These are phyloP conservation scores for Camponotus fellah DNA, from an alignment of 2,888 invertebrate species.

Conservation along the genomic window DNA sequence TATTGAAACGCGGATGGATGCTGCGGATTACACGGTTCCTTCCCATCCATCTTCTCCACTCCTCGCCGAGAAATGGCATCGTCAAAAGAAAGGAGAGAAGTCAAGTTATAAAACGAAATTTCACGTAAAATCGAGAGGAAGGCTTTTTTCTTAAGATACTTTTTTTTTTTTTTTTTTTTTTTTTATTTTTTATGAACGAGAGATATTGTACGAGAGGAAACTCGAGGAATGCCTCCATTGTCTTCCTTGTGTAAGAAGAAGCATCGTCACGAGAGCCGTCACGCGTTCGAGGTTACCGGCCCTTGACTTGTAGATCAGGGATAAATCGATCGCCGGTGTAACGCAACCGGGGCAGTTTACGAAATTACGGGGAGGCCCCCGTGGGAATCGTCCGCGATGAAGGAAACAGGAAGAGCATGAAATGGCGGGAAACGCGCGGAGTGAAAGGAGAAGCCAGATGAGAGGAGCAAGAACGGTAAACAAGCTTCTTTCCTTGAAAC, in stretches of 20 bases:
- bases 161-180: background rate
- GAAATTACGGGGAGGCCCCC: conserved; percentile 41
- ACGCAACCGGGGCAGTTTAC: conserved; percentile 43
- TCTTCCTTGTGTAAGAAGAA: background rate
- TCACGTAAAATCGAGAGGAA: background rate
- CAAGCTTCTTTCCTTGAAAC: conserved; percentile 66
- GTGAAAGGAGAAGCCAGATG: conserved; percentile 25
- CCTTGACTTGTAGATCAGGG: conserved; percentile 41
- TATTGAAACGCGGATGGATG: conserved; percentile 35
- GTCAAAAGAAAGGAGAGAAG: background rate
- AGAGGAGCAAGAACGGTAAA: conserved; percentile 65
- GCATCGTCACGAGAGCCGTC: background rate
- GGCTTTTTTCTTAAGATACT: background rate
- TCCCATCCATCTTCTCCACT: background rate
- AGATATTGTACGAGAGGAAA: background rate
- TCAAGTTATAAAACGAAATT: background rate
- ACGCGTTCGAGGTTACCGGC: conserved; percentile 15
- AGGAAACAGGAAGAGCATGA: conserved; percentile 28
- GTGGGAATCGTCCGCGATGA: conserved; percentile 41
- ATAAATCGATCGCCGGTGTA: conserved; percentile 49
- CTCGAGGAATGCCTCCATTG: background rate
- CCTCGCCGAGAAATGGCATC: background rate
- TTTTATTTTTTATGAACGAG: background rate
- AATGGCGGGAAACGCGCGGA: conserved; percentile 29
- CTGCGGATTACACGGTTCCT: background rate